Conservation (phyloP, 2,888 invertebrate genomes). For the Salticus scenicus region DNA sequence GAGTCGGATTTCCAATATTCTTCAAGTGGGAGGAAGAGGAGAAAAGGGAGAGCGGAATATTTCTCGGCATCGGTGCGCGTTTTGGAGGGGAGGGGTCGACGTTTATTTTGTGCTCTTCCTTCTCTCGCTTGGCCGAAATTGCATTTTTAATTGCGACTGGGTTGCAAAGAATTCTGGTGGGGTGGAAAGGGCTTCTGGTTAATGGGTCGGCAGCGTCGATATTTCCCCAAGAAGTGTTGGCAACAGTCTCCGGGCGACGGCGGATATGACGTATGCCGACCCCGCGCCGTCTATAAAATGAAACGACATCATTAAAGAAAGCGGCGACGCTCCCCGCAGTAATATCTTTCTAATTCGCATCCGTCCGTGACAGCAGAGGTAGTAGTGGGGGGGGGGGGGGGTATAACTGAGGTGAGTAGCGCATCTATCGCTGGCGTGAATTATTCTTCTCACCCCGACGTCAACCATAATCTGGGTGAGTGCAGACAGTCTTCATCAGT, state of each 20-base stretch:
- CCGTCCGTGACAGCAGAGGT: slow-evolving; percentile 49
- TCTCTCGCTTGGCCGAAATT: slow-evolving; percentile 58
- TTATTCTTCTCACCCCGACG: slow-evolving; percentile 60
- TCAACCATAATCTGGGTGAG: slow-evolving; percentile 67
- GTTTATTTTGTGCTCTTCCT: slow-evolving; percentile 60
- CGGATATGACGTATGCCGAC: slow-evolving; percentile 69
- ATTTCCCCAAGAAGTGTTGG: slow-evolving; percentile 69
- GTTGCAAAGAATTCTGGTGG: slow-evolving; percentile 44
- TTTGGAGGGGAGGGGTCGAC: neutral
- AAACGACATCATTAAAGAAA: slow-evolving; percentile 70
- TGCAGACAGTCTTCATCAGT: slow-evolving; percentile 70
- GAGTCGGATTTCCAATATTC: slow-evolving; percentile 12
- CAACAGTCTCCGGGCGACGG: slow-evolving; percentile 70
- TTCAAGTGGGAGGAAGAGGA: neutral
- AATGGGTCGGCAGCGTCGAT: slow-evolving; percentile 70
- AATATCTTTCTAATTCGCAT: slow-evolving; percentile 68
- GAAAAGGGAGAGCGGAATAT: slow-evolving; percentile 17
- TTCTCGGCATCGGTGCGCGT: slow-evolving; percentile 20
- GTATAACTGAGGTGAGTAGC: slow-evolving; percentile 46
- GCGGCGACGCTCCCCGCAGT: slow-evolving; percentile 47
- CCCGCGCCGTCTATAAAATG: slow-evolving; percentile 65
- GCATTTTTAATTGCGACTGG: slow-evolving; percentile 67
- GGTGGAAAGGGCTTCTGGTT: slow-evolving; percentile 58
- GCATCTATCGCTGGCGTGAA: slow-evolving; percentile 41
- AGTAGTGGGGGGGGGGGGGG: slow-evolving; percentile 14